Percentiles rank a stretch among this genome's conserved stretches.
Evolutionary conservation across 1,140 invertebrate genomes (phyloP).

Genomic region (Drosophila athabasca): DNA sequence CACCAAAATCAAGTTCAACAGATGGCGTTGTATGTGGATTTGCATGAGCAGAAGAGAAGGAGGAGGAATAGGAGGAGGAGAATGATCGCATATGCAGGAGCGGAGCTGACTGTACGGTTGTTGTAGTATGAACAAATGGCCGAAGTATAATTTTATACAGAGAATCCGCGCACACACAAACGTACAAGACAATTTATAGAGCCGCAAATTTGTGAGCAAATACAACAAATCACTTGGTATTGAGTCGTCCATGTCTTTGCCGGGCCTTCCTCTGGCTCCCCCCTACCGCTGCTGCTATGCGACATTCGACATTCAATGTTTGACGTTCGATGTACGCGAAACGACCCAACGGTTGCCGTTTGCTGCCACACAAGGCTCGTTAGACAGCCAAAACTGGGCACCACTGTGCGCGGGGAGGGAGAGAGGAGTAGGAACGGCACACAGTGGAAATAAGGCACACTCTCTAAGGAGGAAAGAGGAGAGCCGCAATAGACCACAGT

Average conservation of each 20-base stretch:
- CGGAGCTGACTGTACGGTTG: background rate
- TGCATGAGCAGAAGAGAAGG: background rate
- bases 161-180: slow-evolving; percentile 31
- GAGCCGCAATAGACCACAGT: slow-evolving; percentile 15
- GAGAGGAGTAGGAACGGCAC: background rate
- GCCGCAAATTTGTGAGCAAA: slow-evolving; percentile 55
- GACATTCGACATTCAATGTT: slow-evolving; percentile 17
- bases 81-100: background rate
- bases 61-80: slow-evolving; percentile 6
- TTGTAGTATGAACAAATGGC: slow-evolving; percentile 1
- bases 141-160: slow-evolving; percentile 47
- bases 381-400: slow-evolving; percentile 58
- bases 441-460: too few relatives aligned
- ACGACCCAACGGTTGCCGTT: slow-evolving; percentile 11
- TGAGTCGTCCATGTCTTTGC: slow-evolving; percentile 26
- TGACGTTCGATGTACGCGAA: background rate
- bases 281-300: background rate
- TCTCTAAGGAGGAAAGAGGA: background rate
- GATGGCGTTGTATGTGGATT: slow-evolving; percentile 44
- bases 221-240: slow-evolving; percentile 64
- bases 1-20: slow-evolving; percentile 64
- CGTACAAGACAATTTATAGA: slow-evolving; percentile 54
- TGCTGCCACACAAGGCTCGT: slow-evolving; percentile 59
- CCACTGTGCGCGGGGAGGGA: slow-evolving; percentile 6
- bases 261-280: too few relatives aligned